Evolutionary conservation across 2,888 invertebrate species (phyloP), one percentile per base, ranked within the genome.

Genomic region (Mythimna loreyi): DNA sequence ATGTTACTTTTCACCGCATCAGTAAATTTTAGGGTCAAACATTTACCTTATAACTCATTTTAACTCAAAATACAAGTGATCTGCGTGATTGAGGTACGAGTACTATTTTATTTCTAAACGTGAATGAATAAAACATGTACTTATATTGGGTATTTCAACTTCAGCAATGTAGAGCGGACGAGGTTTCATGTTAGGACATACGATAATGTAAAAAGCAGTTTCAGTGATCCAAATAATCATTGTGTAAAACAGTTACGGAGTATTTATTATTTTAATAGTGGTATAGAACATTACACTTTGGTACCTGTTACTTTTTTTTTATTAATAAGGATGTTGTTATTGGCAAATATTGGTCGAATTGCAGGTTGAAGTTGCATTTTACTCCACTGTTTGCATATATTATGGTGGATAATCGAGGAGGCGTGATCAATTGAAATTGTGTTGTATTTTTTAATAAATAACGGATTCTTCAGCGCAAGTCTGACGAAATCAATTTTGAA

Each of bases 221-320:
- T 86, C 90, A 90, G 81, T 89, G 88, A 88, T 86, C 88, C 87
- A 86, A 85, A 89, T 87, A 87, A 81, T 67, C 71, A 84, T 88
- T 88, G 88, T 83, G 90, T 81, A 87, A 88, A 77, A 71, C 45
- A 66, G 71, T 74, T 74, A 69, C 61, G 25, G 16, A 65, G 63
- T 72, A 57, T 47, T 68, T 72, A 66, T 63, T 68, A 50, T 53
- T 65, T 65, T 72, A 62, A 75, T 57, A 53, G 13, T 28, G 67
- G 47, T 61, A 67, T 67, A 21, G 21, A 55, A 25, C 36, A 33
- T 2, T 49, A 23, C 45, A 56, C 33, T 47, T 30, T 36, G 11
- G 40, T 40, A 6, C 16, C 19, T n/a, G n/a, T n/a, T n/a, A n/a
- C n/a, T n/a, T n/a, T n/a, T 59, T 52, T 64, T 28, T 36, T 75